A percentile compares a stretch with the other conserved stretches of the same genome.
phyloP scores from a whole-genome alignment of 2,113 vertebrate species.

The Octodon degus region DNA sequence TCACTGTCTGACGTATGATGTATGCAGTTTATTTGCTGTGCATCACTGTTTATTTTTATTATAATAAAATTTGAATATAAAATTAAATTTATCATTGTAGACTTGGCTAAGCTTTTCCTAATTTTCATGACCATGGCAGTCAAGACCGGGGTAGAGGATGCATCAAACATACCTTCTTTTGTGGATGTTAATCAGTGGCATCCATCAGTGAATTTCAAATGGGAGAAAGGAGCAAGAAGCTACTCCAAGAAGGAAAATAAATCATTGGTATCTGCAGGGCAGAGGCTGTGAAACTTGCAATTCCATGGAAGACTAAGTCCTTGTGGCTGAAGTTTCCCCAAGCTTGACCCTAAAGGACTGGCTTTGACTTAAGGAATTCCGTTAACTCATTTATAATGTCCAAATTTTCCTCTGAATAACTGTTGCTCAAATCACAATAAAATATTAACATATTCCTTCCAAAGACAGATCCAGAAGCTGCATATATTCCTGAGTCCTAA shows the following conservation, averaged over 20 bases:
- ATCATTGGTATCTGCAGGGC: fast-evolving
- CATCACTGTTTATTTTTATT: neutral
- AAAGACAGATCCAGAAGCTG: neutral
- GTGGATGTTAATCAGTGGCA: fast-evolving
- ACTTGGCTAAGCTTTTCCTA: neutral
- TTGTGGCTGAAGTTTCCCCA: neutral
- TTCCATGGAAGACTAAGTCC: neutral
- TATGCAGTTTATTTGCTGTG: neutral
- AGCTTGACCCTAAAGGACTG: neutral
- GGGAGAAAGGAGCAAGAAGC: neutral
- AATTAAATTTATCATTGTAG: neutral
- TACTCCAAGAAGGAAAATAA: too few relatives aligned
- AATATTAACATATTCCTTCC: neutral
- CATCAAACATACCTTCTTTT: neutral
- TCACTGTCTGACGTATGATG: neutral
- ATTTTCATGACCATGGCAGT: neutral
- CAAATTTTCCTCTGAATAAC: neutral
- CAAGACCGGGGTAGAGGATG: neutral
- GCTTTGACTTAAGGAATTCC: neutral
- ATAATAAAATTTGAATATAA: neutral
- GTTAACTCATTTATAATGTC: neutral
- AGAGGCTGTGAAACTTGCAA: neutral
- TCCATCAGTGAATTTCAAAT: neutral
- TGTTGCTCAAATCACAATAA: neutral
- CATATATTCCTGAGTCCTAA: neutral